Percentiles rank a stretch among this genome's conserved stretches.
Evolutionary conservation across 2,797 vertebrate species (phyloP).

Genomic region (Notamacropus eugenii): DNA sequence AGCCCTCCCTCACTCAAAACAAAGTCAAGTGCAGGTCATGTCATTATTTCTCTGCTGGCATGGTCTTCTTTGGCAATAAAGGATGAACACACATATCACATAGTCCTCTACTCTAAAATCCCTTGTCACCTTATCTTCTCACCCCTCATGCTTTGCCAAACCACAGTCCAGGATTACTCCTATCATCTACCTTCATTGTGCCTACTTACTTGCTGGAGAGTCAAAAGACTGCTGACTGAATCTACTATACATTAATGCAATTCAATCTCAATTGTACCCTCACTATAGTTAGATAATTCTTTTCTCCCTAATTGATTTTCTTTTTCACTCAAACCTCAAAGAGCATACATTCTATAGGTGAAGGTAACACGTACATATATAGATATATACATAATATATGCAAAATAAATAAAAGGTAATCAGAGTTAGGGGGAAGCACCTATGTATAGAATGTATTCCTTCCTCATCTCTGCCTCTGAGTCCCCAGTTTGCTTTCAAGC

Average conservation of each 20-base stretch:
- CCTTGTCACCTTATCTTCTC: neutral
- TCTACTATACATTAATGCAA: neutral
- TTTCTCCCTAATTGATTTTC: neutral
- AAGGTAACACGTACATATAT: neutral
- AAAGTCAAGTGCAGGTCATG: too few relatives aligned
- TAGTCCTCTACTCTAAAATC: neutral
- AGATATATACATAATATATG: neutral
- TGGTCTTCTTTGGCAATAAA: too few relatives aligned
- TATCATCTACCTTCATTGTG: neutral
- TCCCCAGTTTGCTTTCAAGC: neutral
- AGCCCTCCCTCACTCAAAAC: too few relatives aligned
- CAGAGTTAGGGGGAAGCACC: neutral
- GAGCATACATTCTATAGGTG: neutral
- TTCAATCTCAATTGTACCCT: neutral
- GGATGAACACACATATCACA: neutral
- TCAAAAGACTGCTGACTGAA: neutral
- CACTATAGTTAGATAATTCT: neutral
- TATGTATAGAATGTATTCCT: neutral
- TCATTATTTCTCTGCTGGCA: too few relatives aligned
- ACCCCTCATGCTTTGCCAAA: neutral
- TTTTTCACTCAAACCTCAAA: neutral
- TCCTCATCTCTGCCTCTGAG: neutral
- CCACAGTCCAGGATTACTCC: neutral
- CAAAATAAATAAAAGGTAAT: neutral
- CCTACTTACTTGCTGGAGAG: neutral